Evolutionary conservation across 2,797 vertebrate species (phyloP), one percentile per base, ranked within the genome.

Genomic region (Darevskia nairensis): DNA sequence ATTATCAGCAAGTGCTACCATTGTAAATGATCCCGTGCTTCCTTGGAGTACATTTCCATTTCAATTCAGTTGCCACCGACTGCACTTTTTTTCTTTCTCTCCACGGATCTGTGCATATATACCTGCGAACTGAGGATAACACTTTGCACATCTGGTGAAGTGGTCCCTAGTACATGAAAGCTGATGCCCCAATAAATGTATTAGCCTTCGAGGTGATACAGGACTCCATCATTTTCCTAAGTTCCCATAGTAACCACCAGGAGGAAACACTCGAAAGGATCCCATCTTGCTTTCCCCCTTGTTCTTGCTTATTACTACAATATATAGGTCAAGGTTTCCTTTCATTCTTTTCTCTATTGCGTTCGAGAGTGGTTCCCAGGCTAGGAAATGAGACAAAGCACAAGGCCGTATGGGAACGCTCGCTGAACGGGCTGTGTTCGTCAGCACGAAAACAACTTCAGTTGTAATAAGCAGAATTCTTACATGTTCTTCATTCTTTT

Each of bases 31-130:
- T 61, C 39, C 66, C 69, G 25, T 44, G 21, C 25, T 87, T 41
- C 23, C n/a, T 87, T 80, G 39, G 68, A 32, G 71, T 59, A 39
- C 6, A 80, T 80, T 86, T 13, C 69, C 21, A 86, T 80, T 72
- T 87, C 35, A 87, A 4, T 23, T 23, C 27, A 23, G 5, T 81
- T 61, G 11, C 59, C 23, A 13, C 19, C 6, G 2, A 23, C 27
- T 59, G 15, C 39, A n/a, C 19, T 17, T 80, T 74, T n/a, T 80
- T 17, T 72, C 69, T 78, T 44, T n/a, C 35, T 41, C 69, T 29
- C 32, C 17, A 29, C 10, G 71, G 21, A 32, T 23, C n/a, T 35
- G 1, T 74, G 23, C 35, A 35, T 55, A 74, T 55, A 39, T n/a
- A 19, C 46, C 77, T 55, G 27, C 77, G 29, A 74, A 6, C 6